phyloP scores from a whole-genome alignment of 1,140 invertebrate genomes.

The Psilanteris sp. region DNA sequence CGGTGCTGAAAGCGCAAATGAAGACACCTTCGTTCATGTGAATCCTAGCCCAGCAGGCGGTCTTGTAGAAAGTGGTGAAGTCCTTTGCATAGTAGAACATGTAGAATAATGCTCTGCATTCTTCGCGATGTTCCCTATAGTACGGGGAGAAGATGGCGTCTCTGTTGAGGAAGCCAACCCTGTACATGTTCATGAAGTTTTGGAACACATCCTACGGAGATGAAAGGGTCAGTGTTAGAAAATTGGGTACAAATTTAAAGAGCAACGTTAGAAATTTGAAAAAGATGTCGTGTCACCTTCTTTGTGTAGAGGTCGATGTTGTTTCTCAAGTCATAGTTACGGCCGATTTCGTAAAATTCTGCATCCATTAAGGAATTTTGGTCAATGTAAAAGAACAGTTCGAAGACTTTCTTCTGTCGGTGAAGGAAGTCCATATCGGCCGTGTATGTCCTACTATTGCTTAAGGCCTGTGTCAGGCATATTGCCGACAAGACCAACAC shows the following conservation, averaged over 20 bases:
- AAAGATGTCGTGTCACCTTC: too few species aligned
- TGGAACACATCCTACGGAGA: slow-evolving; percentile 79
- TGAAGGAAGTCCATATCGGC: slow-evolving; percentile 80
- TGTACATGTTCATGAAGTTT: slow-evolving; percentile 77
- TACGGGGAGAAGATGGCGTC: slow-evolving; percentile 73
- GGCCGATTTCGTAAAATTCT: slow-evolving; percentile 79
- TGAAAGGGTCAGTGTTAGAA: too few species aligned
- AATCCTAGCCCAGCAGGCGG: slow-evolving; percentile 83
- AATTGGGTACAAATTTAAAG: too few species aligned
- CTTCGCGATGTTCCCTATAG: slow-evolving; percentile 79
- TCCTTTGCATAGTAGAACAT: slow-evolving; percentile 83
- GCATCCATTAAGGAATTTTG: slow-evolving; percentile 79
- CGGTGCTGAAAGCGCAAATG: slow-evolving; percentile 82
- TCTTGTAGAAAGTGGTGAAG: slow-evolving; percentile 84
- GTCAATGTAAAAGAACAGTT: slow-evolving; percentile 82
- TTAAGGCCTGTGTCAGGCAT: slow-evolving; percentile 64
- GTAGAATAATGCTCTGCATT: slow-evolving; percentile 82
- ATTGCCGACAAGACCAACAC: slow-evolving; percentile 66
- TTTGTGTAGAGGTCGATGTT: slow-evolving; percentile 78
- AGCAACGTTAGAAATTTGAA: too few species aligned
- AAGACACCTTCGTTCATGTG: slow-evolving; percentile 84
- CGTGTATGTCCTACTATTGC: slow-evolving; percentile 61
- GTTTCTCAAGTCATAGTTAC: slow-evolving; percentile 80
- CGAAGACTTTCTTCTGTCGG: slow-evolving; percentile 83
- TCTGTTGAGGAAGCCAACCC: slow-evolving; percentile 77